Conservation (phyloP, 2,888 invertebrate species). For the Catonia carolina region DNA sequence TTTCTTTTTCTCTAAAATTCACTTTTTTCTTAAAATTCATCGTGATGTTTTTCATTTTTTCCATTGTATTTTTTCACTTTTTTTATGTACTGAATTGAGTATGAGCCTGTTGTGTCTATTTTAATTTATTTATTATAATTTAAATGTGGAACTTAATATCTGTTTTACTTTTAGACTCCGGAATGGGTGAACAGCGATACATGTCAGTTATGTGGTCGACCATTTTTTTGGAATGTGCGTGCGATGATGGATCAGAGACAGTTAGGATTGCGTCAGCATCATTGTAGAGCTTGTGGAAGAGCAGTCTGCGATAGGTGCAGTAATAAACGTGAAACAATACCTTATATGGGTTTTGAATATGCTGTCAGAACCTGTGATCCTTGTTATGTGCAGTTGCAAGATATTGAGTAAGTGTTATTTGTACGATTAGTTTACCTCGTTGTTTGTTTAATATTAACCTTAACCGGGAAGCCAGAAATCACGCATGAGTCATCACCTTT, state of each 20-base stretch:
- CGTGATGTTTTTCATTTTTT: no score
- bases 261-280: constrained; percentile 83
- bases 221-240: constrained; percentile 98
- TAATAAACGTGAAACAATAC: constrained; percentile 78
- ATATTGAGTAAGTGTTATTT: constrained; percentile 67
- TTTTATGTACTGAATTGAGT: no score
- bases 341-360: constrained; percentile 96
- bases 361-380: constrained; percentile 92
- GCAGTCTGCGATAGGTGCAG: constrained; percentile 94
- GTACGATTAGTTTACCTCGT: no score
- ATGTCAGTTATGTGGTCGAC: constrained; percentile 89
- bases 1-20: no score
- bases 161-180: constrained; percentile 73
- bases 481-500: no score
- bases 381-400: constrained; percentile 76
- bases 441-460: no score
- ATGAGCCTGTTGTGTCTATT: no score
- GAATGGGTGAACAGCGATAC: constrained; percentile 92
- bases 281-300: constrained; percentile 89
- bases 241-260: constrained; percentile 98
- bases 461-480: no score
- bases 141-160: no score
- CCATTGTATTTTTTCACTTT: no score
- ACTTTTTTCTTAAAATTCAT: no score
- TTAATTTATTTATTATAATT: no score